A percentile compares a stretch with the other conserved stretches of the same genome.
Evolutionary conservation across 2,113 vertebrate genomes (phyloP).

Genomic region (Tenebrosternarchus preto): DNA sequence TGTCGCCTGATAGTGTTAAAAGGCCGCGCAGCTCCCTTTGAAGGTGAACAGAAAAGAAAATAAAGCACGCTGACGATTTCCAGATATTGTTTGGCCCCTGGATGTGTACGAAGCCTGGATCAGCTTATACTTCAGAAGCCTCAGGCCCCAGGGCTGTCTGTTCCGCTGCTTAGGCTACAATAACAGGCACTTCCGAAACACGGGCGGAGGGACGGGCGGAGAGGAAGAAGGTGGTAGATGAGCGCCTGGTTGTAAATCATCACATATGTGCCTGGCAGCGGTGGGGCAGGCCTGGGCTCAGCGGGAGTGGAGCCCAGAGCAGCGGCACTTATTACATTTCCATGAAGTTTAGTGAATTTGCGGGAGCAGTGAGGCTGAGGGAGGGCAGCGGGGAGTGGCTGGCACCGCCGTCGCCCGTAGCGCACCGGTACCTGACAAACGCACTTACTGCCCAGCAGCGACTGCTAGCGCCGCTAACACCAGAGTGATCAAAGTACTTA

Average conservation of each 20-base stretch:
- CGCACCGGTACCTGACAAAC: slow-evolving; percentile 66
- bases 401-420: slow-evolving; percentile 58
- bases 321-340: slow-evolving; percentile 67
- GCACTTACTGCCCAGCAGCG: slow-evolving; percentile 44
- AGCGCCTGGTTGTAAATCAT: slow-evolving; percentile 63
- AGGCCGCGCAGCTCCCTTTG: slow-evolving; percentile 45
- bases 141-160: slow-evolving; percentile 56
- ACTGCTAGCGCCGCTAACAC: slow-evolving; percentile 67
- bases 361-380: slow-evolving; percentile 59
- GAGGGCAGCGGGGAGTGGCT: slow-evolving; percentile 60
- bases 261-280: slow-evolving; percentile 62
- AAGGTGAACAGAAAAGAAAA: slow-evolving; percentile 54
- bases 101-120: slow-evolving; percentile 50
- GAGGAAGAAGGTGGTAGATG: slow-evolving; percentile 49
- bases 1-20: slow-evolving; percentile 54
- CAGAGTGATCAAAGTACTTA: slow-evolving; percentile 27
- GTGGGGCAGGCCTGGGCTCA: slow-evolving; percentile 61
- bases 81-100: slow-evolving; percentile 63
- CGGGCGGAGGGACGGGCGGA: slow-evolving; percentile 33
- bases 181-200: slow-evolving; percentile 54
- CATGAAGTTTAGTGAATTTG: slow-evolving; percentile 71
- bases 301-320: slow-evolving; percentile 63
- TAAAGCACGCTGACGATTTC: slow-evolving; percentile 56
- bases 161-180: slow-evolving; percentile 52
- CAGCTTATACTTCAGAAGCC: slow-evolving; percentile 59